Evolutionary conservation across 2,888 invertebrate species (phyloP), one percentile per base, ranked within the genome.

Genomic region (Miltochrista miniata): DNA sequence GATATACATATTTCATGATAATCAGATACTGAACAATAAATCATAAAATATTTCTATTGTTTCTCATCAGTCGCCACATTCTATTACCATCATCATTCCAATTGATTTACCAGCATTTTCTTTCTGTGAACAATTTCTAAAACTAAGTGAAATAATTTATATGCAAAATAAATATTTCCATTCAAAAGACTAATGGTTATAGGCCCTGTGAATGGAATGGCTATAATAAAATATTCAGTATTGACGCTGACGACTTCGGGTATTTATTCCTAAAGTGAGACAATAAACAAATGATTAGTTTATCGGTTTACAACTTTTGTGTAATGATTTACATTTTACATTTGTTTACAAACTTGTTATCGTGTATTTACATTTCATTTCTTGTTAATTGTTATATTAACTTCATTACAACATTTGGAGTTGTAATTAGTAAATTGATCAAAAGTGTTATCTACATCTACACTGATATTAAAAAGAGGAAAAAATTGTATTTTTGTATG

Each of bases 301-400:
- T 35, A 3, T 41, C 29, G 39, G 14, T n/a, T 40, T n/a, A 29
- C n/a, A 9, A 46, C 24, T 37, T 35, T 30, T 15, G 14, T 14
- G 18, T 33, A 34, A n/a, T 33, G 29, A 35, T 14, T 40, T 18
- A 14, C 15, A 31, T 33, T 14, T 40, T 18, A 14, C 15, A 31
- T 33, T 33, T 46, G 31, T 46, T 39, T 46, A 38, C 11, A n/a
- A 38, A 45, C 13, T 24, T 31, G 18, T 38, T 38, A 45, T 30
- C 37, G 9, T 30, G 15, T 14, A 7, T 24, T 44, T 29, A 35
- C 29, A 31, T 40, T 15, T n/a, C 11, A 24, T 38, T 13, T 13
- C 36, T 14, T 14, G 14, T 36, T 36, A 13, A 10, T 14, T 15
- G 10, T 9, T 10, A 36, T 14, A 14, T 36, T 36, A 36, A 38